Percentiles rank a stretch among this genome's conserved stretches.
These are phyloP conservation scores for Zele albiditarsus DNA, from an alignment of 2,888 invertebrate genomes.

Conservation along the genomic window DNA sequence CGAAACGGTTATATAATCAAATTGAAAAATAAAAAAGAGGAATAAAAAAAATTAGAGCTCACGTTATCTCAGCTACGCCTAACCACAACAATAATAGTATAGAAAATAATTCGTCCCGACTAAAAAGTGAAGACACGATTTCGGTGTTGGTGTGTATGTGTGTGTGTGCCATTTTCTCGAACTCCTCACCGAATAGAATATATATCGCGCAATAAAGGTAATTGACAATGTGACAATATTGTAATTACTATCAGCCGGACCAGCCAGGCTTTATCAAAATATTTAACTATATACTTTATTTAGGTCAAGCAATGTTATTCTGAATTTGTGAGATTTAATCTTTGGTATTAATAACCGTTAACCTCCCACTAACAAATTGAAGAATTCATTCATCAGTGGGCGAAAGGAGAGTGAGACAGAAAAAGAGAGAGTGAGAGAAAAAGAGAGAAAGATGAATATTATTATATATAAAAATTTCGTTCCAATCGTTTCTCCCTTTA, in stretches of 20 bases:
- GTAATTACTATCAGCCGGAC: conserved; percentile 20
- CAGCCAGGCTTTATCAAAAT: conserved; percentile 49
- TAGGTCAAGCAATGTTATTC: conserved; percentile 43
- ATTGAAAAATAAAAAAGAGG: conserved; percentile 7
- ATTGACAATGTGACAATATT: conserved; percentile 11
- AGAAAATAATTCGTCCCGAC: background rate
- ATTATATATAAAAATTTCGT: conserved; percentile 42
- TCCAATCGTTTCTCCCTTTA: conserved; percentile 57
- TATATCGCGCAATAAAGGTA: background rate
- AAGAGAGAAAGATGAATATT: conserved; percentile 8
- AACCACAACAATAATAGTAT: conserved; percentile 19
- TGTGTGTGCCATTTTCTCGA: background rate
- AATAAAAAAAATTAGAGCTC: conserved; percentile 16
- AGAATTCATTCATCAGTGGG: conserved; percentile 2
- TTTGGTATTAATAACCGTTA: conserved; percentile 61
- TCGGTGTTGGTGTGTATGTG: background rate
- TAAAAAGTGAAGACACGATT: background rate
- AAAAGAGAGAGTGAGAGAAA: conserved; percentile 37
- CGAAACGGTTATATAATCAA: conserved; percentile 9
- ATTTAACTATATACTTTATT: conserved; percentile 40
- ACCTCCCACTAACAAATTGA: conserved; percentile 48
- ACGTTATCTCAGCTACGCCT: conserved; percentile 3
- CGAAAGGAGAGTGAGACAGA: conserved; percentile 14
- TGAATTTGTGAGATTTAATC: conserved; percentile 47
- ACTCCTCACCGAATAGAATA: conserved; percentile 1